Percentiles rank a stretch among this genome's conserved stretches.
Conservation (phyloP, 1,140 invertebrate genomes). For the Centruroides sculpturatus region DNA sequence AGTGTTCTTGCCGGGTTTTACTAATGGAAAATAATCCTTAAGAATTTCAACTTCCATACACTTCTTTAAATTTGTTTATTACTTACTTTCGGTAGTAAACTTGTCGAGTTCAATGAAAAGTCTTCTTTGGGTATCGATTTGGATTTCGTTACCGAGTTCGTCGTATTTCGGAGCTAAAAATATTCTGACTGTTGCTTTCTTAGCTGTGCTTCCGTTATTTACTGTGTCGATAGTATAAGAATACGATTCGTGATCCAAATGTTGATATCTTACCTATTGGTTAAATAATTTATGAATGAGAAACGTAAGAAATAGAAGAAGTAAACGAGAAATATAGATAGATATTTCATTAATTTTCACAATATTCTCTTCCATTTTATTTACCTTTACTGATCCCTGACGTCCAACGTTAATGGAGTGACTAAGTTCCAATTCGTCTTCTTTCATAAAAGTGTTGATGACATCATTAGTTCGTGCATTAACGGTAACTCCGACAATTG, state of each 20-base stretch:
- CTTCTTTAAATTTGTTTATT: background rate
- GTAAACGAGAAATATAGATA: no score
- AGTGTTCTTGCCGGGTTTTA: constrained; percentile 46
- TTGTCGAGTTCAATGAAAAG: constrained; percentile 52
- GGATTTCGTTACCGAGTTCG: constrained; percentile 46
- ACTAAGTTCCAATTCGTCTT: constrained; percentile 47
- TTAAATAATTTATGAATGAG: no score
- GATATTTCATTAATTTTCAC: no score
- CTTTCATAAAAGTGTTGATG: constrained; percentile 53
- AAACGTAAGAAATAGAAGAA: no score
- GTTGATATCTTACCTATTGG: constrained; percentile 18
- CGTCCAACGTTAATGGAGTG: constrained; percentile 31
- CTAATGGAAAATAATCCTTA: constrained; percentile 20
- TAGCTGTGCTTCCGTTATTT: constrained; percentile 22
- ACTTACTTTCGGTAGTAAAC: constrained; percentile 32
- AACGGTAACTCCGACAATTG: constrained; percentile 1
- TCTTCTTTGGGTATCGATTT: constrained; percentile 46
- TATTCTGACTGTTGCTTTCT: constrained; percentile 52
- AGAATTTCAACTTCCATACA: no score
- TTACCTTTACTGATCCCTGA: constrained; percentile 8
- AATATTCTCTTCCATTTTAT: no score
- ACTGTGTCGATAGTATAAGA: constrained; percentile 41
- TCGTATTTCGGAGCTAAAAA: constrained; percentile 55
- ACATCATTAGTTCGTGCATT: constrained; percentile 22
- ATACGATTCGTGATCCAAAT: constrained; percentile 50